Conservation (phyloP, 2,113 vertebrate genomes). For the Menura novaehollandiae region DNA sequence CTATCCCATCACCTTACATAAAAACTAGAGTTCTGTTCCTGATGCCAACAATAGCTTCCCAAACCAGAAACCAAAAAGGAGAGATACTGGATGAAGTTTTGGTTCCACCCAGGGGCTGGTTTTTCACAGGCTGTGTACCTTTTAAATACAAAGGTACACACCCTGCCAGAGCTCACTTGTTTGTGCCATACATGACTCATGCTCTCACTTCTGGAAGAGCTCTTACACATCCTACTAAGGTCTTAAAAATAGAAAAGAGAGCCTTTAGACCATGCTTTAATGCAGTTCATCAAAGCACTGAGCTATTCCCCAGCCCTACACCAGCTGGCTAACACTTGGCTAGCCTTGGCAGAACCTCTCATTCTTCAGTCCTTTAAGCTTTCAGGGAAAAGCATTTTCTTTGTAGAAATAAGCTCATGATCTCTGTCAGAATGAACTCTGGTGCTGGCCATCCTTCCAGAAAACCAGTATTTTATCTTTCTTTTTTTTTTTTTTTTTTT, state of each 20-base stretch:
- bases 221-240: not conserved
- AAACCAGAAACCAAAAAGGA: not conserved
- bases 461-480: not conserved
- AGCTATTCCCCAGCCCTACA: not conserved
- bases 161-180: not conserved
- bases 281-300: not conserved
- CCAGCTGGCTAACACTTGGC: slow-evolving; percentile 6
- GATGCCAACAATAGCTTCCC: not conserved
- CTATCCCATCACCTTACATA: not conserved
- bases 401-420: not conserved
- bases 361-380: not conserved
- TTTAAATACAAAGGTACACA: not conserved
- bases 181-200: not conserved
- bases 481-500: not conserved
- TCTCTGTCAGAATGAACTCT: not conserved
- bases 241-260: not conserved
- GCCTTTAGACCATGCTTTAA: not conserved
- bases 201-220: not conserved
- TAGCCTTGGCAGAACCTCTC: not conserved
- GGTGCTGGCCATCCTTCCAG: not conserved
- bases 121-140: not conserved
- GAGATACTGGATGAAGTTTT: not conserved
- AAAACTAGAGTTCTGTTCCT: not conserved
- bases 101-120: not conserved
- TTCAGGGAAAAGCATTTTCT: not conserved